phyloP scores from a whole-genome alignment of 2,888 invertebrate genomes.

The Trachelus stipa region DNA sequence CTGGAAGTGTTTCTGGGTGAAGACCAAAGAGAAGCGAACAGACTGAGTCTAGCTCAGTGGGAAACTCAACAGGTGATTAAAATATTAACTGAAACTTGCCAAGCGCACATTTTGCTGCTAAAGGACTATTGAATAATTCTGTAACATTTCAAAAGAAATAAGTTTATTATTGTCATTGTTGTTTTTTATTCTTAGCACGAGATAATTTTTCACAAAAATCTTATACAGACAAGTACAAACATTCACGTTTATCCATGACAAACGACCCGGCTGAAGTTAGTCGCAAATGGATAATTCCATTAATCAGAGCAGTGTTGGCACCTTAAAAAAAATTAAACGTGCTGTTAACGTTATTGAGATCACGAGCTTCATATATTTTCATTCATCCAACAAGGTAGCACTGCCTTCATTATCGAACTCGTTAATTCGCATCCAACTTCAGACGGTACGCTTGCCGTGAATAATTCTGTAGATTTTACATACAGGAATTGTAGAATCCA shows the following conservation, averaged over 20 bases:
- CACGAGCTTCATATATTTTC: too few relatives aligned
- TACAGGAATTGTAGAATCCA: not conserved
- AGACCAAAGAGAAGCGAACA: not conserved
- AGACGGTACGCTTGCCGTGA: too few relatives aligned
- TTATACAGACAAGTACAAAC: not conserved
- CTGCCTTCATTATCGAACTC: too few relatives aligned
- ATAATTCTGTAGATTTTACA: not conserved
- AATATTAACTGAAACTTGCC: constrained; percentile 26
- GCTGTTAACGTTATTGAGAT: too few relatives aligned
- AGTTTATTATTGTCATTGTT: not conserved
- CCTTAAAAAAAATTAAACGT: too few relatives aligned
- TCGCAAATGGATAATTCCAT: too few relatives aligned
- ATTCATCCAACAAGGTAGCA: too few relatives aligned
- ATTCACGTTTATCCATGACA: not conserved
- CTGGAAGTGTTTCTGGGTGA: not conserved
- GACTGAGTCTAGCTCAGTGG: not conserved
- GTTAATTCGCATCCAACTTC: too few relatives aligned
- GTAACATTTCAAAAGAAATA: not conserved
- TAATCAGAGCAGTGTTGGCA: too few relatives aligned
- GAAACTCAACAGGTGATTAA: constrained; percentile 38
- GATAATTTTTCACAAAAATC: not conserved
- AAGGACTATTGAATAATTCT: not conserved
- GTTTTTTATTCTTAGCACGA: not conserved
- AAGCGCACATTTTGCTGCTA: not conserved
- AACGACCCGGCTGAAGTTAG: too few relatives aligned